Conservation (phyloP, 2,888 invertebrate genomes). For the Apamea epomidion region DNA sequence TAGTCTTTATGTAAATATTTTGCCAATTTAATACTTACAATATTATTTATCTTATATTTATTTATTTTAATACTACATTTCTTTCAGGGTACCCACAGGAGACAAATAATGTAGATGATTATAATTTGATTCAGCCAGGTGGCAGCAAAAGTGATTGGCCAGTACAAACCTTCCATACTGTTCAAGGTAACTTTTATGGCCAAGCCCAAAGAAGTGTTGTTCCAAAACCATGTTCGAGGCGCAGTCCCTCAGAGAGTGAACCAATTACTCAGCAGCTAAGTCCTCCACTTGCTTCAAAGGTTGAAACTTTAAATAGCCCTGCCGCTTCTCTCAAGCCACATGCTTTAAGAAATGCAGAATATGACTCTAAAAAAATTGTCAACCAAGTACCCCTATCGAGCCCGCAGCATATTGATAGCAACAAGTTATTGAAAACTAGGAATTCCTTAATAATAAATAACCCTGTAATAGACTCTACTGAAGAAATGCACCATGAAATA, state of each 20-base stretch:
- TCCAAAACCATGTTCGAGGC: constrained; percentile 64
- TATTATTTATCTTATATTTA: too few relatives aligned
- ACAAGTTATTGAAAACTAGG: constrained; percentile 15
- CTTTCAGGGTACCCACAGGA: constrained; percentile 56
- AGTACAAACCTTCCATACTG: constrained; percentile 31
- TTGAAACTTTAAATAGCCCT: constrained; percentile 32
- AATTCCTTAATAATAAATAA: constrained; percentile 40
- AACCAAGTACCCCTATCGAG: constrained; percentile 8
- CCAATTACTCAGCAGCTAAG: constrained; percentile 41
- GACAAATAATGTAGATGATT: constrained; percentile 27
- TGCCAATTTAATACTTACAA: too few relatives aligned
- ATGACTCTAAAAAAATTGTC: constrained; percentile 1
- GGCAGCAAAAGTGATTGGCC: constrained; percentile 33
- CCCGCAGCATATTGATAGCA: constrained; percentile 3
- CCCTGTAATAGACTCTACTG: constrained; percentile 42
- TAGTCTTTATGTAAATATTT: too few relatives aligned
- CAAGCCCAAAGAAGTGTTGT: constrained; percentile 26
- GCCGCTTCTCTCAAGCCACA: constrained; percentile 48
- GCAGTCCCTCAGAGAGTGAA: constrained; percentile 44
- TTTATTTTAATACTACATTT: constrained; percentile 6
- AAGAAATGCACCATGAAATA: constrained; percentile 53
- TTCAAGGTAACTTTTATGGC: constrained; percentile 45
- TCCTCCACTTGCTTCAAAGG: constrained; percentile 39
- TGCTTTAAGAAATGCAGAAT: constrained; percentile 45
- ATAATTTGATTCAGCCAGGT: constrained; percentile 21